A percentile compares a stretch with the other conserved stretches of the same genome.
Evolutionary conservation across 2,888 invertebrate species (phyloP).

Genomic region (Pollenia labialis): DNA sequence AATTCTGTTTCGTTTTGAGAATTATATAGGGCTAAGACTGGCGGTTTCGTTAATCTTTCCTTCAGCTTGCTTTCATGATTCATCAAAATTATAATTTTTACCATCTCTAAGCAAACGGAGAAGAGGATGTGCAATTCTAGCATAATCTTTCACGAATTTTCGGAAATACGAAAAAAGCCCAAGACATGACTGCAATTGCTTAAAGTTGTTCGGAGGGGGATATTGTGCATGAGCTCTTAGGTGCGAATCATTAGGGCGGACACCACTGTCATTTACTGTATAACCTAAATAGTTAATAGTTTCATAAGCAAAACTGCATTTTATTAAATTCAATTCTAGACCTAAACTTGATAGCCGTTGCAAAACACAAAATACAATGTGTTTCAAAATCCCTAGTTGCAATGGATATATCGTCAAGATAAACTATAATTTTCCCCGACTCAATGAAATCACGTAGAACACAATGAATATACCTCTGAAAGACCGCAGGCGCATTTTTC

Average conservation of each 20-base stretch:
- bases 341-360: not conserved
- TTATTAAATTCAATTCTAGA: conserved; percentile 22
- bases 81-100: conserved; percentile 28
- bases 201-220: conserved; percentile 43
- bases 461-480: conserved; percentile 28
- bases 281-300: conserved; percentile 57
- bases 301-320: conserved; percentile 26
- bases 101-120: conserved; percentile 39
- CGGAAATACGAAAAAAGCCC: conserved; percentile 68
- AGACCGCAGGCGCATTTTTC: conserved; percentile 38
- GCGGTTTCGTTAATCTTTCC: conserved; percentile 18
- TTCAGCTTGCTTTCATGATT: conserved; percentile 41
- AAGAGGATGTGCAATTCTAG: conserved; percentile 35
- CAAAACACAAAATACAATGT: conserved; percentile 4
- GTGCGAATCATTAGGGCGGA: conserved; percentile 44
- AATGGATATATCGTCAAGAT: conserved; percentile 36
- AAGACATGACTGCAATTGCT: conserved; percentile 61
- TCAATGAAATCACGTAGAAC: conserved; percentile 37
- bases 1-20: conserved; percentile 76
- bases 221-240: conserved; percentile 9
- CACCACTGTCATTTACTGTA: conserved; percentile 23
- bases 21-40: conserved; percentile 76
- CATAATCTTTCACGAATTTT: too few species aligned
- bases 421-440: conserved; percentile 31
- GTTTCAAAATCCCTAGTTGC: not conserved